Percentiles rank a stretch among this genome's conserved stretches.
phyloP scores from a whole-genome alignment of 1,140 invertebrate species.

The Lordiphosa collinella region DNA sequence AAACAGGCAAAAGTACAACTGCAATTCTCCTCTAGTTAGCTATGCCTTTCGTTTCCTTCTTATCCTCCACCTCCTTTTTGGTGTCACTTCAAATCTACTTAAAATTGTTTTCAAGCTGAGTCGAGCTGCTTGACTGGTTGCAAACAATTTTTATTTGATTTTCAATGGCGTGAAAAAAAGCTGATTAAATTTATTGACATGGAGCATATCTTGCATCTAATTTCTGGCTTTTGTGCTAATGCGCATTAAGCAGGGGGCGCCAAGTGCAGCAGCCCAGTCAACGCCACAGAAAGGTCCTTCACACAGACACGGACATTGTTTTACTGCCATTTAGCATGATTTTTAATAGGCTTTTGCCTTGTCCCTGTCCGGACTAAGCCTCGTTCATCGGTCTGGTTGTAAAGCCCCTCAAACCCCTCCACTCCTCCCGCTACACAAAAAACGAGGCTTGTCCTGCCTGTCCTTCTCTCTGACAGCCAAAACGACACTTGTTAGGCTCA shows the following conservation, averaged over 20 bases:
- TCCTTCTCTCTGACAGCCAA: conserved; percentile 52
- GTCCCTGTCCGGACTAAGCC: conserved; percentile 36
- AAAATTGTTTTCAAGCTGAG: conserved; percentile 67
- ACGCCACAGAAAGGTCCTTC: conserved; percentile 24
- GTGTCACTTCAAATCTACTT: conserved; percentile 49
- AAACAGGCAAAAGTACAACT: conserved; percentile 31
- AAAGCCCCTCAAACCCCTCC: conserved; percentile 7
- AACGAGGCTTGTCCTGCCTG: conserved; percentile 1
- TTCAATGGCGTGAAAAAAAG: conserved; percentile 23
- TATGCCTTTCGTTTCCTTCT: background rate
- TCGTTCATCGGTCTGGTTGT: conserved; percentile 35
- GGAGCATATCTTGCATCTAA: conserved; percentile 26
- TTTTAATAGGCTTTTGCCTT: conserved; percentile 69
- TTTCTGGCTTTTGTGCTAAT: conserved; percentile 47
- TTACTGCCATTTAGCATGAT: conserved; percentile 71
- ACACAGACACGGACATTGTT: conserved; percentile 51
- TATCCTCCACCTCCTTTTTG: background rate
- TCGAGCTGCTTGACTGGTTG: conserved; percentile 16
- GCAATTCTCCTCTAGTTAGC: conserved; percentile 7
- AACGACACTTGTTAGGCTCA: conserved; percentile 71
- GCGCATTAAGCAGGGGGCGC: conserved; percentile 41
- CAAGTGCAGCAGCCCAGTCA: conserved; percentile 13
- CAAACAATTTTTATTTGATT: conserved; percentile 46
- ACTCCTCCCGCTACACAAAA: background rate
- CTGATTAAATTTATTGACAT: conserved; percentile 61